Evolutionary conservation across 2,888 invertebrate species (phyloP).

Genomic region (Synergus umbraculus): DNA sequence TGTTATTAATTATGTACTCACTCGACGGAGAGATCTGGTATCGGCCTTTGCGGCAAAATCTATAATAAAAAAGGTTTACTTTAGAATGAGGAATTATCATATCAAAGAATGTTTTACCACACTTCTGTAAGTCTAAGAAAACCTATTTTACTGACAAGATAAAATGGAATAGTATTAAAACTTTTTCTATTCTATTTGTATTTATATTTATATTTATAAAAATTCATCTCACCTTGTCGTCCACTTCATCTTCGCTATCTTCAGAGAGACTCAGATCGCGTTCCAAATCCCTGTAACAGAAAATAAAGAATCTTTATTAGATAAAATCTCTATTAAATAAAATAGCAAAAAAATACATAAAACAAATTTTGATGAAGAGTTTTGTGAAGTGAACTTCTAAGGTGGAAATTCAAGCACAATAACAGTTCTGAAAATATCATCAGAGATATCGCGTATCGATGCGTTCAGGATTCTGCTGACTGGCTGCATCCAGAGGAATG

Average conservation of each 20-base stretch:
- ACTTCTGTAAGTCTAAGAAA: background rate
- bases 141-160: background rate
- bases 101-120: background rate
- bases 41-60: slow-evolving; percentile 43
- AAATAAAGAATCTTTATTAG: slow-evolving; percentile 40
- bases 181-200: background rate
- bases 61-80: slow-evolving; percentile 2
- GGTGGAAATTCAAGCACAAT: slow-evolving; percentile 5
- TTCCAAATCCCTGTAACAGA: slow-evolving; percentile 79
- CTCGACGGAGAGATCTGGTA: slow-evolving; percentile 50
- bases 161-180: background rate
- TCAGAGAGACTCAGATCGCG: slow-evolving; percentile 87
- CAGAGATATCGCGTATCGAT: slow-evolving; percentile 10
- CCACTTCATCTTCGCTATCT: slow-evolving; percentile 87
- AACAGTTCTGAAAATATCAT: background rate
- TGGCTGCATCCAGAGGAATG: slow-evolving; percentile 31
- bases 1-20: slow-evolving; percentile 42
- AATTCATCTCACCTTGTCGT: slow-evolving; percentile 64
- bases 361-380: background rate
- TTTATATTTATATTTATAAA: background rate
- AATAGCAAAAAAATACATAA: background rate
- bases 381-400: background rate
- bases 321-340: background rate
- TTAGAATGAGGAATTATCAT: background rate
- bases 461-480: slow-evolving; percentile 23